phyloP scores from a whole-genome alignment of 1,140 invertebrate species.

The Rhagoletis pomonella region DNA sequence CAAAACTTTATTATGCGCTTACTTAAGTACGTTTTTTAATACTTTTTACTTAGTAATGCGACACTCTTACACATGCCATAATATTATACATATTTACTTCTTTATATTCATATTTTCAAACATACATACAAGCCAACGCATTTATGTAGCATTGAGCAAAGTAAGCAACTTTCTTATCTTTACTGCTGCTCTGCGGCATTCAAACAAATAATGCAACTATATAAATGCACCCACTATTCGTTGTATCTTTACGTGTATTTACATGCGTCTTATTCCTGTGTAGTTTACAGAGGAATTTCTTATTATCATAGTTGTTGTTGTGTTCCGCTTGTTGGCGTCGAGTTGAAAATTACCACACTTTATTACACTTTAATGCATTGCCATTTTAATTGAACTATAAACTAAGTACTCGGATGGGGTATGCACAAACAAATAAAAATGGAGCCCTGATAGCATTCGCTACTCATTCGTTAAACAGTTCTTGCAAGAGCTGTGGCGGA shows the following conservation, averaged over 20 bases:
- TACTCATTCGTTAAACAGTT: no score
- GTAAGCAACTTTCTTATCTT: background rate
- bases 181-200: background rate
- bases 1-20: background rate
- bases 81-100: no score
- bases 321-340: background rate
- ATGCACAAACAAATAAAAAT: conserved; percentile 27
- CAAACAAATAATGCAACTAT: background rate
- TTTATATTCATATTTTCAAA: no score
- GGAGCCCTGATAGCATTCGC: background rate
- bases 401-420: background rate
- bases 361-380: conserved; percentile 29
- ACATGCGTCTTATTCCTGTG: background rate
- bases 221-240: background rate
- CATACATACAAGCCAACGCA: no score
- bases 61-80: background rate
- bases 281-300: background rate
- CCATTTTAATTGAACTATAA: conserved; percentile 30
- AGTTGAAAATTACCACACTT: conserved; percentile 30
- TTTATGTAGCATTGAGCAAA: no score
- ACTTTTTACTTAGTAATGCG: background rate
- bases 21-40: background rate
- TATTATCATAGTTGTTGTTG: background rate
- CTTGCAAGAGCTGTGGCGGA: background rate
- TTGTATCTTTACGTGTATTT: background rate